Evolutionary conservation across 2,113 vertebrate genomes (phyloP).

Genomic region (Micromys minutus): DNA sequence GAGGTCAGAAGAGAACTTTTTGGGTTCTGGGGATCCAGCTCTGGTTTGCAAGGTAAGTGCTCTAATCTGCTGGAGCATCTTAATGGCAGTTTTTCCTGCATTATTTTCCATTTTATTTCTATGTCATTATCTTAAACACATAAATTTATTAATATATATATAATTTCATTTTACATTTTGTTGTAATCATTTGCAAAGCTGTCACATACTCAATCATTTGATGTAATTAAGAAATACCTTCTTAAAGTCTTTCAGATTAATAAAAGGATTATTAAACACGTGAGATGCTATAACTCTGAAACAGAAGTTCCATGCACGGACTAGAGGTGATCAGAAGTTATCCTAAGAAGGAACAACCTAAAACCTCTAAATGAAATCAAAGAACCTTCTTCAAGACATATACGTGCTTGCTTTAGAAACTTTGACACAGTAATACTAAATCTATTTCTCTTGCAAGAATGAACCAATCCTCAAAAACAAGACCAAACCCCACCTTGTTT

Average conservation of each 20-base stretch:
- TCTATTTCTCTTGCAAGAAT: neutral
- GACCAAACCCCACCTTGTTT: neutral
- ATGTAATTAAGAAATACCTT: neutral
- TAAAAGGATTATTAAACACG: neutral
- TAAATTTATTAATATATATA: neutral
- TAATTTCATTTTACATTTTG: neutral
- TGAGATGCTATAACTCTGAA: neutral
- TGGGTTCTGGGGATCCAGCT: neutral
- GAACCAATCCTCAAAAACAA: neutral
- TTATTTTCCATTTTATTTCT: neutral
- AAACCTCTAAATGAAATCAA: neutral
- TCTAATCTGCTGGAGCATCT: neutral
- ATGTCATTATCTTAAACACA: neutral
- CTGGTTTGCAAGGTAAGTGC: neutral
- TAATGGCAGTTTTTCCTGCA: neutral
- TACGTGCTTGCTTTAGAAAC: neutral
- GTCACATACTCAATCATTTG: neutral
- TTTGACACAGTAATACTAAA: neutral
- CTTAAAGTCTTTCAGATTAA: neutral
- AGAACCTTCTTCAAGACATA: neutral
- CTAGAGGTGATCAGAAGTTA: neutral
- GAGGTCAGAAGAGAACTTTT: neutral
- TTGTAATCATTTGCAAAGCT: neutral
- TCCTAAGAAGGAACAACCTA: neutral
- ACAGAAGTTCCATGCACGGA: neutral